Conservation (phyloP, 2,797 vertebrate species). For the Ispidina lecontei region DNA sequence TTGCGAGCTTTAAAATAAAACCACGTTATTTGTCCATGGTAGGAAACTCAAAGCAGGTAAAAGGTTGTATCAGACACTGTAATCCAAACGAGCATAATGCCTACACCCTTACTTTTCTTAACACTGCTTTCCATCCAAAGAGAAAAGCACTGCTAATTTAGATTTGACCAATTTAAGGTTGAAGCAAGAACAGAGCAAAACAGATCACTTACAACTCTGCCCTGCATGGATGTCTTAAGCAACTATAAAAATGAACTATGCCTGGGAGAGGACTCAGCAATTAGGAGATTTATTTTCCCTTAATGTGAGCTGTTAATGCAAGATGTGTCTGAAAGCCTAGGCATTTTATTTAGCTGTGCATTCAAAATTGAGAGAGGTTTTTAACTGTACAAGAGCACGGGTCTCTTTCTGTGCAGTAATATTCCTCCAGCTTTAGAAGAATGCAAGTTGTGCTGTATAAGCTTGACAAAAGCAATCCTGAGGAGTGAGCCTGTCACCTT, state of each 20-base stretch:
- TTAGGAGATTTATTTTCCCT: neutral
- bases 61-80: neutral
- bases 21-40: constrained; percentile 21
- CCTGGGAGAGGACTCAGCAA: neutral
- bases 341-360: neutral
- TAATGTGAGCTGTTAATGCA: neutral
- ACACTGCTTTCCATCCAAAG: neutral
- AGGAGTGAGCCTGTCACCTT: neutral
- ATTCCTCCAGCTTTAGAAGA: neutral
- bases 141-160: neutral
- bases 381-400: neutral
- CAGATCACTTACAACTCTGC: neutral
- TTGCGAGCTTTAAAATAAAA: constrained; percentile 57
- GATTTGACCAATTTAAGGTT: neutral
- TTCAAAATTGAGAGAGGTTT: neutral
- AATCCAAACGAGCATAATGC: neutral
- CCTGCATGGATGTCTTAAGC: neutral
- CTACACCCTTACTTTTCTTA: neutral
- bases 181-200: neutral
- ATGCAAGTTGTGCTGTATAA: neutral
- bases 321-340: neutral
- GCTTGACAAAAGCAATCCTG: neutral
- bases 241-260: neutral
- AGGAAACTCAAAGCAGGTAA: constrained; percentile 50
- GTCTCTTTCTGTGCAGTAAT: neutral